phyloP scores from a whole-genome alignment of 2,797 vertebrate genomes.

The Danio tinwini region DNA sequence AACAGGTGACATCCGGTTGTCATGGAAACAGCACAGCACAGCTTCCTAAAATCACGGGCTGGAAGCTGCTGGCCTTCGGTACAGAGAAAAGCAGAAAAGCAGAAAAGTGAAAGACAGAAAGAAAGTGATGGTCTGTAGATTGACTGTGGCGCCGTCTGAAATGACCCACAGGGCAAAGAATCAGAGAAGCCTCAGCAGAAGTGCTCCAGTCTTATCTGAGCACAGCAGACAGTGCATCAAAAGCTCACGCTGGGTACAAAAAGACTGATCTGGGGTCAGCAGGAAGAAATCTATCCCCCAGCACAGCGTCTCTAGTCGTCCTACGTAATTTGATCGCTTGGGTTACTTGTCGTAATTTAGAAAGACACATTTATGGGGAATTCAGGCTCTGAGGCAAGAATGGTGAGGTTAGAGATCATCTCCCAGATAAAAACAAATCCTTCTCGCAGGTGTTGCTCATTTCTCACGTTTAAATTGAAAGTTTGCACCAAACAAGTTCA shows the following conservation, averaged over 20 bases:
- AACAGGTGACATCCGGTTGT: constrained; percentile 55
- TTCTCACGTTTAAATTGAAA: neutral
- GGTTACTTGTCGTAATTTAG: constrained; percentile 18
- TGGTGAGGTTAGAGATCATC: neutral
- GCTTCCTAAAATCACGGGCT: constrained; percentile 39
- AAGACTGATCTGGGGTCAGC: constrained; percentile 23
- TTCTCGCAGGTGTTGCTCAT: neutral
- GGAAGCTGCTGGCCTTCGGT: constrained; percentile 33
- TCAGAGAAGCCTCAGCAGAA: constrained; percentile 12
- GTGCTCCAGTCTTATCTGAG: constrained; percentile 29
- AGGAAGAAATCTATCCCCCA: constrained; percentile 3
- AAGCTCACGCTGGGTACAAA: constrained; percentile 19
- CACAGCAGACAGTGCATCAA: constrained; percentile 25
- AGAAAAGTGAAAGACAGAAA: constrained; percentile 4
- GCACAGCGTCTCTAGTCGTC: neutral
- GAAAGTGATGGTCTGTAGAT: constrained; percentile 4
- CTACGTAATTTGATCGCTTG: constrained; percentile 3
- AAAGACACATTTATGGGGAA: neutral
- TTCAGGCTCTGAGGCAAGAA: neutral
- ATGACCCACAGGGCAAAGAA: constrained; percentile 30
- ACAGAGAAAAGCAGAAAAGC: constrained; percentile 14
- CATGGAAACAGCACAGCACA: constrained; percentile 51
- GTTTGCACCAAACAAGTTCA: neutral
- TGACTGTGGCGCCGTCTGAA: neutral
- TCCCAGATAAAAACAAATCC: constrained; percentile 1